Conservation (phyloP, 2,888 invertebrate genomes). For the Rhagophthalmus giganteus region DNA sequence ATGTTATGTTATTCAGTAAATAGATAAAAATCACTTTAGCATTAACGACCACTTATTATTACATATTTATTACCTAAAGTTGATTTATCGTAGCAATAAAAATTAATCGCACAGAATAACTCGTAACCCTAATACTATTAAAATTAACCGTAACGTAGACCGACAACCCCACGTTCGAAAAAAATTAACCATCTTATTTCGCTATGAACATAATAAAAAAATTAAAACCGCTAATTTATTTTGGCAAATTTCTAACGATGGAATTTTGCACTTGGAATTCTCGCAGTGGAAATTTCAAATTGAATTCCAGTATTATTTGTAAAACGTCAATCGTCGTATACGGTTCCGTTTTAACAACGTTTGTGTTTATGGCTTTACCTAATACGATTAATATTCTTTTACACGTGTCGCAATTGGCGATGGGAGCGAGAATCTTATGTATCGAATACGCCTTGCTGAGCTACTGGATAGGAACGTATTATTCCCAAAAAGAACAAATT, state of each 20-base stretch:
- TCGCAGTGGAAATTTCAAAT: not conserved
- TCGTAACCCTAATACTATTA: too few relatives aligned
- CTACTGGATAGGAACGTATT: slow-evolving; percentile 1
- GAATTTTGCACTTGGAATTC: slow-evolving; percentile 2
- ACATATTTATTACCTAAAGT: too few relatives aligned
- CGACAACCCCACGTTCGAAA: too few relatives aligned
- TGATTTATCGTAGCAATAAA: too few relatives aligned
- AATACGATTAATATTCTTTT: slow-evolving; percentile 2
- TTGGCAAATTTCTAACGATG: slow-evolving; percentile 3
- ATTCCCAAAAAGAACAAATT: not conserved
- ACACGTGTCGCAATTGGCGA: slow-evolving; percentile 2
- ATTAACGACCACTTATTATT: too few relatives aligned
- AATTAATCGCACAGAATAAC: too few relatives aligned
- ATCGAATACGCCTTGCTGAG: not conserved
- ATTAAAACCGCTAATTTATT: slow-evolving; percentile 3
- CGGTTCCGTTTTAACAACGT: not conserved
- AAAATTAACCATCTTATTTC: too few relatives aligned
- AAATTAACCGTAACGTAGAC: too few relatives aligned
- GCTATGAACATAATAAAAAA: too few relatives aligned
- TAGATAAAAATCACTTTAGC: too few relatives aligned
- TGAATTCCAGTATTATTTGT: not conserved
- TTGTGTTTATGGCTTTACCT: slow-evolving; percentile 1
- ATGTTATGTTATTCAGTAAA: too few relatives aligned
- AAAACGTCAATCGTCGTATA: not conserved
- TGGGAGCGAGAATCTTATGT: not conserved